Base-by-base conservation (phyloP, 2,113 vertebrate genomes). In the Larimichthys crocea region DNA sequence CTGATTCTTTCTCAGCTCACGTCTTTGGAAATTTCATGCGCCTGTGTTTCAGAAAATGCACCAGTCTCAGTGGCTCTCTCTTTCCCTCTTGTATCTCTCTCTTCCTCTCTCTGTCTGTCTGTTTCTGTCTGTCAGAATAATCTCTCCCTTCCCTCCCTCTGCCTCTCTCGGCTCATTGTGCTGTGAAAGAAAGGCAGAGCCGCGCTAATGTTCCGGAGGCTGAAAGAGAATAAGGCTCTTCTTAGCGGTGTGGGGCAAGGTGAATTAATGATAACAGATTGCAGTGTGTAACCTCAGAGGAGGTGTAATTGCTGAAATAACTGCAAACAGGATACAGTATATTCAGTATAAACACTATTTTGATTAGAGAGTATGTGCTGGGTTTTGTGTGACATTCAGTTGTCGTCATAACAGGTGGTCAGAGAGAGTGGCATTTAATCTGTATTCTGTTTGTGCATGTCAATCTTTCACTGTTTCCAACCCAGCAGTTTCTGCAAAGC, bases 151-250 rank as follows among this genome's bases (percentile, higher is more conserved):
- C 24, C 35, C 35, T 40, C n/a, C 71, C 26, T 56, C 20, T 60
- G 50, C 4, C n/a, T 60, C 52, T 77, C 60, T 68, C 42, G 76
- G 62, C 59, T 85, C 52, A 80, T 83, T 91, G 77, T 86, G 50
- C 60, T 83, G 72, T 74, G 67, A 89, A 55, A 73, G 67, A 86
- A 78, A 87, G 56, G 69, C 59, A 83, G 72, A 78, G 44, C 19
- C 5, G 24, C 80, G 73, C 50, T 66, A 29, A 76, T 66, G 49
- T 83, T 88, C n/a, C 26, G 71, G 59, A 62, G 53, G 64, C 46
- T 78, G 76, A 81, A 26, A 57, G 56, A 67, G 72, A 81, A 81
- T 70, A 56, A 84, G 29, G 26, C 53, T 17, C n/a, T 71, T 83
- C 29, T 69, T 59, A 87, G 70, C 74, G 14, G 29, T 60, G 35